Conservation (phyloP, 2,113 vertebrate genomes). For the Chunga burmeisteri region DNA sequence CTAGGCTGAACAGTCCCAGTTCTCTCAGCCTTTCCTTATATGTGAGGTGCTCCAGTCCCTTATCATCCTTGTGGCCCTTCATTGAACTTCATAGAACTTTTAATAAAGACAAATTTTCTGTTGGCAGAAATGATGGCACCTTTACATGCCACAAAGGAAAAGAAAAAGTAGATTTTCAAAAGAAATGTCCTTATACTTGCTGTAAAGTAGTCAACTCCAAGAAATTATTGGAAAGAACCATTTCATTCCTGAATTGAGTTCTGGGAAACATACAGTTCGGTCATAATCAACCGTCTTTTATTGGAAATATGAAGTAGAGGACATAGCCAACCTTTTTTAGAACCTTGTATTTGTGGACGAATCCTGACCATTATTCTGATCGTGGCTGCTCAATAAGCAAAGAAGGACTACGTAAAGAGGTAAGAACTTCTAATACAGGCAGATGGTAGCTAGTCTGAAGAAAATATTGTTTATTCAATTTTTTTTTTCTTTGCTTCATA, state of each 20-base stretch:
- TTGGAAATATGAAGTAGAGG: neutral
- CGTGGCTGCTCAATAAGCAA: neutral
- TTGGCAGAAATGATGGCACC: neutral
- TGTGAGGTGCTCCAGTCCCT: neutral
- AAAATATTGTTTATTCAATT: constrained; percentile 22
- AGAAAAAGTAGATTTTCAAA: neutral
- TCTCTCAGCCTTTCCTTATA: neutral
- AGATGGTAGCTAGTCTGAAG: constrained; percentile 32
- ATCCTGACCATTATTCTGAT: neutral
- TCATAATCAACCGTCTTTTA: neutral
- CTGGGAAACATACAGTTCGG: neutral
- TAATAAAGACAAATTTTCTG: neutral
- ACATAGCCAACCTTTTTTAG: neutral
- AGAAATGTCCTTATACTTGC: neutral
- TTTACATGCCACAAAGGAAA: neutral
- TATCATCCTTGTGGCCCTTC: neutral
- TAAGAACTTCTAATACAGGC: neutral
- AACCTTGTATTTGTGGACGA: neutral
- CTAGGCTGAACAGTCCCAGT: accelerated
- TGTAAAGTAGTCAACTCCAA: neutral
- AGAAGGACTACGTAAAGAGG: neutral
- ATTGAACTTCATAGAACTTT: neutral
- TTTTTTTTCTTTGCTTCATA: constrained; percentile 8
- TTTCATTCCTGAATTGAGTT: neutral
- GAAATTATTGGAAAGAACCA: neutral